Base-by-base conservation (phyloP, 2,797 vertebrate species). In the Todus mexicanus region DNA sequence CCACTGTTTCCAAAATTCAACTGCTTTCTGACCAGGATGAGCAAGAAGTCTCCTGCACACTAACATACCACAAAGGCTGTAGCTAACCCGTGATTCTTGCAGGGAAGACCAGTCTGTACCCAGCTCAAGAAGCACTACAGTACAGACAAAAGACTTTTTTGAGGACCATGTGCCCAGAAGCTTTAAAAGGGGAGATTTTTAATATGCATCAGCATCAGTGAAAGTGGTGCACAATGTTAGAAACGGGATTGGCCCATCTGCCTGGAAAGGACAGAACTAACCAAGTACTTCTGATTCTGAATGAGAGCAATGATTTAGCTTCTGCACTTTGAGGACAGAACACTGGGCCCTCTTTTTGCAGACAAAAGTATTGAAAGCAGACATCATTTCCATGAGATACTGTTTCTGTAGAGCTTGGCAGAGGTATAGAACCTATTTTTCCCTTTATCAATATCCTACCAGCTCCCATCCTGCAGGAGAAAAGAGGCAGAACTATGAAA, bases 1-100 rank as follows among this genome's bases (percentile, higher is more conserved):
- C 74, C 90, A 92, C 61, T 20, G 29, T 33, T 93, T 64, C 75
- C 61, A 89, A 90, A 94, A 89, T 68, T 84, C 78, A 92, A 56
- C 48, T 80, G 68, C 81, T 69, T 89, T 76, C 84, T 85, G 56
- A 82, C 42, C 69, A 64, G 48, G 69, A 90, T 38, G 48, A 95
- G 33, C 31, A 69, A 82, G 68, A 64, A 87, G 37, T 51, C 53
- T 93, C 56, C 86, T 64, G 38, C 53, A 73, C 0, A 5, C 69
- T 50, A n/a, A 77, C 4, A 54, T 2, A 68, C 69, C 33, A 27
- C 45, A 48, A 76, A 79, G 48, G 48, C 3, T 59, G 51, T 9
- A 29, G 60, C n/a, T 70, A 56, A 42, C 10, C 18, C 0, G 2
- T 15, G 38, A 40, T 19, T 87, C 38, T 53, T 43, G n/a, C 22